Evolutionary conservation across 2,113 vertebrate species (phyloP).

Genomic region (Excalfactoria chinensis): DNA sequence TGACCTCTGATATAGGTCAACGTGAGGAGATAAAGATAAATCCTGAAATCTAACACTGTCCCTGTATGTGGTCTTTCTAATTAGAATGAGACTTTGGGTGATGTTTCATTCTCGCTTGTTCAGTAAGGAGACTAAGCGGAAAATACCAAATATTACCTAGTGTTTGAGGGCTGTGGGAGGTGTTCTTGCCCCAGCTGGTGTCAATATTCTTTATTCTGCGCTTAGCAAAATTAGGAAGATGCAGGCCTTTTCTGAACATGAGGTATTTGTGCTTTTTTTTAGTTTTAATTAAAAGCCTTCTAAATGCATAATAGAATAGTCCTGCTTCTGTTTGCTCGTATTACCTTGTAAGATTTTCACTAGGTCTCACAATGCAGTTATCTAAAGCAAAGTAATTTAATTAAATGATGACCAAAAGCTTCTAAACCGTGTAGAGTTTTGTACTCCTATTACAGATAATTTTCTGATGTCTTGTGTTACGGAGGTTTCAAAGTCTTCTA

Average conservation of each 20-base stretch:
- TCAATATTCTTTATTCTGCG: not conserved
- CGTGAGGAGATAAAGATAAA: not conserved
- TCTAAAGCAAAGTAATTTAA: not conserved
- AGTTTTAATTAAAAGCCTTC: not conserved
- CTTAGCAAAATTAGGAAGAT: not conserved
- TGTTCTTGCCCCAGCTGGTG: not conserved
- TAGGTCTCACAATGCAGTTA: not conserved
- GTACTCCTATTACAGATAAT: not conserved
- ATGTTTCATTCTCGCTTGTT: not conserved
- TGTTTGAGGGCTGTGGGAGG: not conserved
- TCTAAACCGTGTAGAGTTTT: not conserved
- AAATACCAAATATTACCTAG: not conserved
- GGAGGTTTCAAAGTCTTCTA: not conserved
- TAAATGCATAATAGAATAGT: not conserved
- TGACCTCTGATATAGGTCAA: not conserved
- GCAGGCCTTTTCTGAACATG: not conserved
- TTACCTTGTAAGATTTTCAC: not conserved
- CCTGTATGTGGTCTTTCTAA: not conserved
- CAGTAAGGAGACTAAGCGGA: not conserved
- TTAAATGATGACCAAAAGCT: not conserved
- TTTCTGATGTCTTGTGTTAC: not conserved
- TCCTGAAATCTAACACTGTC: not conserved
- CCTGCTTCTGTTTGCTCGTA: not conserved
- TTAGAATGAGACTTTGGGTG: not conserved
- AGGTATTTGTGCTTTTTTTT: not conserved